These are phyloP conservation scores for Paratilapia polleni DNA, from an alignment of 2,113 vertebrate species.

Conservation along the genomic window DNA sequence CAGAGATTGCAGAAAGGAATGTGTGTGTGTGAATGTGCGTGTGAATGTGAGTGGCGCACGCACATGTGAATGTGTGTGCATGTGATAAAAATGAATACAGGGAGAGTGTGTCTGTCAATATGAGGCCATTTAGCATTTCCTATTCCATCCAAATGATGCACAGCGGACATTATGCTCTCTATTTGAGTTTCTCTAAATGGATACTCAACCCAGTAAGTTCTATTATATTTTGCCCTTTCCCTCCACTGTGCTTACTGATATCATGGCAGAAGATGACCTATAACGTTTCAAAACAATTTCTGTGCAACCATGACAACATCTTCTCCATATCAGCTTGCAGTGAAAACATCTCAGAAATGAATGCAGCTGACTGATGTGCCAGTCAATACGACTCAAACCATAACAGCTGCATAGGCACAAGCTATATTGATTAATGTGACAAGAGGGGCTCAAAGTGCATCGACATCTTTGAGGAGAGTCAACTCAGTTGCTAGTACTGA, in stretches of 20 bases:
- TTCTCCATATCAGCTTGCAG: constrained; percentile 1
- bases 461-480: constrained; percentile 51
- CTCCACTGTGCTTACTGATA: constrained; percentile 62
- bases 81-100: constrained; percentile 67
- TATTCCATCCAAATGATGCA: constrained; percentile 69
- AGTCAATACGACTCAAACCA: constrained; percentile 61
- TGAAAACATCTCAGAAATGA: constrained; percentile 43
- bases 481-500: constrained; percentile 18
- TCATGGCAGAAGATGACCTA: constrained; percentile 51
- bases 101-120: constrained; percentile 71
- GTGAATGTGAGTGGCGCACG: constrained; percentile 23
- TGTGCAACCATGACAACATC: constrained; percentile 38
- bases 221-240: constrained; percentile 67
- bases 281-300: constrained; percentile 51
- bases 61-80: constrained; percentile 26
- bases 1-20: constrained; percentile 62
- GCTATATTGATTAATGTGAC: constrained; percentile 62
- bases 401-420: constrained; percentile 65
- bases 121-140: constrained; percentile 71
- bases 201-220: constrained; percentile 65
- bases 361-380: constrained; percentile 43
- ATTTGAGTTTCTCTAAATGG: constrained; percentile 67
- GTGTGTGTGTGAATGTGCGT: constrained; percentile 44
- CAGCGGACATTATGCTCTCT: constrained; percentile 67
- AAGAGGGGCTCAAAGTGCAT: constrained; percentile 39